Base-by-base conservation (phyloP, 2,888 invertebrate genomes). In the Apomyelois bistriatella region DNA sequence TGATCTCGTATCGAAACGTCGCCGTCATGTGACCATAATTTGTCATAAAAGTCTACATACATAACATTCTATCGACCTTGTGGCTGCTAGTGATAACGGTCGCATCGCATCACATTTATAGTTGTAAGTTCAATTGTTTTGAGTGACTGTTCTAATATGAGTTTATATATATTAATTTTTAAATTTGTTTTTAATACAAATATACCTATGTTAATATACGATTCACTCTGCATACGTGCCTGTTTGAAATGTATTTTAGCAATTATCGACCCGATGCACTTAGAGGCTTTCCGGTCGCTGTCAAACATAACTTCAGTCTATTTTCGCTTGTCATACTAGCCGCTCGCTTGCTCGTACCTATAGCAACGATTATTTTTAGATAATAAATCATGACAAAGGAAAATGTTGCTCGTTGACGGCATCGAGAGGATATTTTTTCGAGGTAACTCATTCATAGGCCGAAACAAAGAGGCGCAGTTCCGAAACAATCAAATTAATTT, bases 401-500 rank as follows among this genome's bases (percentile, higher is more conserved):
- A 73, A 74, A 72, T 71, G 66, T 64, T 65, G 62, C 35, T 32
- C 36, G 59, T 60, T 61, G 63, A 66, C 63, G 58, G 59, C 64
- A 66, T 61, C 60, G 66, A 75, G 70, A 68, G 73, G 72, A 78
- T 73, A 77, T 78, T 82, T 79, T 85, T 79, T 68, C 69, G 73
- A 84, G 83, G 83, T 86, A 87, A 86, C 80, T 71, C 74, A 74
- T 79, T 74, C 73, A 68, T 71, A 75, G 72, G 74, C 73, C 65
- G 72, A 71, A 76, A 85, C 84, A 88, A 85, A 85, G 84, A 83
- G 82, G 79, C 82, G 79, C 76, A 80, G 80, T 82, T 84, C 80
- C 82, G 83, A 84, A 86, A 86, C 88, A 88, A 89, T 88, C 84
- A 84, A 87, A 87, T 88, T 86, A 87, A 88, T 88, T 86, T 87